These are phyloP conservation scores for Gallinago undulata DNA, from an alignment of 2,113 vertebrate species.

Conservation along the genomic window DNA sequence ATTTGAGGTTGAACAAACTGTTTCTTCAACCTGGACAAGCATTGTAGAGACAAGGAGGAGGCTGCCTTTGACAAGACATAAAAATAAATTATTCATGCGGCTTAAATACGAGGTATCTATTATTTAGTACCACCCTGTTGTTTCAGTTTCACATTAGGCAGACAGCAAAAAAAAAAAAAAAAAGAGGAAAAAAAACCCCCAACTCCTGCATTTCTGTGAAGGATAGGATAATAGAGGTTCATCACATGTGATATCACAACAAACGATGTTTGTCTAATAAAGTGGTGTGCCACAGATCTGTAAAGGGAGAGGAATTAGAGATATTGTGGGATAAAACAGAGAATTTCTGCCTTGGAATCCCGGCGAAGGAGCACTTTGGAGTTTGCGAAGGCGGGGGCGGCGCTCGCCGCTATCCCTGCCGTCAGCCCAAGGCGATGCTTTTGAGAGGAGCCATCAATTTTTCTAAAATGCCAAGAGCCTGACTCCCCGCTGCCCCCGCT, in stretches of 20 bases:
- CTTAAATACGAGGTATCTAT: conserved; percentile 31
- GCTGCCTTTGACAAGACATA: conserved; percentile 7
- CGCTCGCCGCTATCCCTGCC: not conserved
- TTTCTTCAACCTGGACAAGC: not conserved
- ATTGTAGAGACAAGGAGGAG: not conserved
- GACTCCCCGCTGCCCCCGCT: not conserved
- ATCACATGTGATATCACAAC: not conserved
- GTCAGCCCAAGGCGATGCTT: not conserved
- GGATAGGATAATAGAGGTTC: not conserved
- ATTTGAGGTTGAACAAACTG: not conserved
- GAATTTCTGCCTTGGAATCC: not conserved
- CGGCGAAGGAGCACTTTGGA: not conserved
- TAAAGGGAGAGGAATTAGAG: not conserved
- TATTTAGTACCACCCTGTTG: conserved; percentile 11
- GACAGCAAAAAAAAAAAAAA: not conserved
- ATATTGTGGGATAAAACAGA: not conserved
- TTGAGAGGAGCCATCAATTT: conserved; percentile 8
- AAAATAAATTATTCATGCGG: conserved; percentile 48
- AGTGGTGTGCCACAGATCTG: not conserved
- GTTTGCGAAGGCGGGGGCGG: not conserved
- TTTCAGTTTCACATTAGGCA: conserved; percentile 1
- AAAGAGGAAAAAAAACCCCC: too few species aligned
- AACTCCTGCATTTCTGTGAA: not conserved
- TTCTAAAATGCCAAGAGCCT: not conserved
- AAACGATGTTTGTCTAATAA: not conserved